These are phyloP conservation scores for Chaenodraco wilsoni DNA, from an alignment of 2,797 vertebrate genomes.

Conservation along the genomic window DNA sequence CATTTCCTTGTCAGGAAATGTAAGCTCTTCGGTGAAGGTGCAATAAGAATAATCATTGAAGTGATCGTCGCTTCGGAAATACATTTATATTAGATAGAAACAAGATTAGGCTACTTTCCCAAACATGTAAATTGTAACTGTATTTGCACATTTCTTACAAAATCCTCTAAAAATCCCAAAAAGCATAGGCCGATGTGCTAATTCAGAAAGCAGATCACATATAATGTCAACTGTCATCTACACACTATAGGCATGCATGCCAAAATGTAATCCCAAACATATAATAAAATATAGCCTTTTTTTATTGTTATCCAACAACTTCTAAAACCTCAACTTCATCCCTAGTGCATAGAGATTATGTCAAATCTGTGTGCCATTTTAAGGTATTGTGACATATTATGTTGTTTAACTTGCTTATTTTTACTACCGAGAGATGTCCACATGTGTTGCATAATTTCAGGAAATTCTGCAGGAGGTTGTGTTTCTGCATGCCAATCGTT, in stretches of 20 bases:
- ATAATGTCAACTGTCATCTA: neutral
- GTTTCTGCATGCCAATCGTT: neutral
- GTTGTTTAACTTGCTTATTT: neutral
- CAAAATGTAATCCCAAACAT: neutral
- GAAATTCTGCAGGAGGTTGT: neutral
- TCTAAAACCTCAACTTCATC: neutral
- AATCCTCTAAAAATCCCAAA: neutral
- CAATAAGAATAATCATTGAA: neutral
- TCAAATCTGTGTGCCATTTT: neutral
- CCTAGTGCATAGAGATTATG: neutral
- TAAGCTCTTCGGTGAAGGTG: neutral
- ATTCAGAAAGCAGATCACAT: neutral
- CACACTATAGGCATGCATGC: neutral
- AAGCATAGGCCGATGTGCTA: neutral
- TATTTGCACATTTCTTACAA: neutral
- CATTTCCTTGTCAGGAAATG: slow-evolving; percentile 7
- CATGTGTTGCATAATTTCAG: neutral
- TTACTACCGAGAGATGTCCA: neutral
- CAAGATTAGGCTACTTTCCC: neutral
- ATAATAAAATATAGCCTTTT: neutral
- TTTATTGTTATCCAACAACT: neutral
- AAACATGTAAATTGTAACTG: neutral
- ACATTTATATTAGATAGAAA: neutral
- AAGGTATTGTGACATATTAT: neutral
- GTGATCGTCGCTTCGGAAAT: neutral